phyloP scores from a whole-genome alignment of 2,888 invertebrate genomes.

The Tetrapedia diversipes region DNA sequence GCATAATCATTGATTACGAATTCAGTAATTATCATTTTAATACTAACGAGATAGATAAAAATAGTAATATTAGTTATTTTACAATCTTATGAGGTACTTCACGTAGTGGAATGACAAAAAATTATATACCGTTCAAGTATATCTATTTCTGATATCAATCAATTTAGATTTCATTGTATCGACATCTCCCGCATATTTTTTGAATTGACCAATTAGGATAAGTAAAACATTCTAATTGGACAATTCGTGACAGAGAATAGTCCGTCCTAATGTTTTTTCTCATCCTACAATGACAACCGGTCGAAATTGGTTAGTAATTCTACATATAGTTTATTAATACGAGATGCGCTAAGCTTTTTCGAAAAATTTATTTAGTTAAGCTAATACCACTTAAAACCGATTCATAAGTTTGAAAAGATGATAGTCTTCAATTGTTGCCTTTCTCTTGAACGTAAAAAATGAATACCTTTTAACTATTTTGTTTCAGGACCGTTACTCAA shows the following conservation, averaged over 20 bases:
- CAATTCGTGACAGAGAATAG: background rate
- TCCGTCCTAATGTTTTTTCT: background rate
- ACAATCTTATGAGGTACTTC: background rate
- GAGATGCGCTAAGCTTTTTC: slow-evolving; percentile 20
- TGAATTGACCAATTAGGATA: background rate
- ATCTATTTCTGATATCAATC: background rate
- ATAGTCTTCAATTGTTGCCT: background rate
- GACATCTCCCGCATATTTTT: background rate
- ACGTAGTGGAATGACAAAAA: background rate
- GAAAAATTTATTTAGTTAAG: slow-evolving; percentile 34
- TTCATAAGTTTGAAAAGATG: slow-evolving; percentile 23
- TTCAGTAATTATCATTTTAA: background rate
- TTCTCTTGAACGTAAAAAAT: background rate
- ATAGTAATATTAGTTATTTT: background rate
- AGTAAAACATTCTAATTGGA: background rate
- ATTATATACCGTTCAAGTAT: background rate
- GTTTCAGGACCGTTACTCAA: background rate
- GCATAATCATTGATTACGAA: background rate
- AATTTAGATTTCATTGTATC: background rate
- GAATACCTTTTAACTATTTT: background rate
- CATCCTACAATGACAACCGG: slow-evolving; percentile 9
- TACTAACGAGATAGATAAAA: too few species aligned
- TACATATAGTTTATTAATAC: slow-evolving; percentile 21
- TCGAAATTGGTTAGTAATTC: slow-evolving; percentile 14
- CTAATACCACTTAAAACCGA: slow-evolving; percentile 22